Conservation (phyloP, 1,140 invertebrate genomes). For the Halictus rubicundus region DNA sequence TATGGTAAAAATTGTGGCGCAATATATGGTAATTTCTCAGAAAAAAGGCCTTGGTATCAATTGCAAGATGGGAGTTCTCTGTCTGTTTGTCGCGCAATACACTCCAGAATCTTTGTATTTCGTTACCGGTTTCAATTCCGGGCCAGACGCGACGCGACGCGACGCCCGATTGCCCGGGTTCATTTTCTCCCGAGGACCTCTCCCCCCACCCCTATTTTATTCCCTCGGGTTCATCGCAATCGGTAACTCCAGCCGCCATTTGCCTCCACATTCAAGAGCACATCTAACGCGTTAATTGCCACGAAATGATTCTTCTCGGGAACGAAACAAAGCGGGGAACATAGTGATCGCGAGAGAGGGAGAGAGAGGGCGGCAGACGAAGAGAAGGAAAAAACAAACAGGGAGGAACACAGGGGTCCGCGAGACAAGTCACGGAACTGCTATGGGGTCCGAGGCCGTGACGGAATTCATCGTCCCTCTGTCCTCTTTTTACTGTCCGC, state of each 20-base stretch:
- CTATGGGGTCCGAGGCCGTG: constrained; percentile 40
- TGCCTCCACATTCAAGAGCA: constrained; percentile 4
- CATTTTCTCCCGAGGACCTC: too few species aligned
- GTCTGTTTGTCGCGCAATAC: too few species aligned
- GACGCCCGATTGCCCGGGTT: too few species aligned
- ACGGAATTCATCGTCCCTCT: constrained; percentile 56
- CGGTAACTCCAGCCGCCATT: neutral
- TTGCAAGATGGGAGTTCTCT: too few species aligned
- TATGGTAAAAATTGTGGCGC: too few species aligned
- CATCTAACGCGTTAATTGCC: constrained; percentile 49
- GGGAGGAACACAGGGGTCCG: constrained; percentile 2
- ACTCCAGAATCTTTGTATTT: too few species aligned
- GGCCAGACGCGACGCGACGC: too few species aligned
- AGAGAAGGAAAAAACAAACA: neutral
- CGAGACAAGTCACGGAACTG: constrained; percentile 44
- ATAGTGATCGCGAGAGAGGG: neutral
- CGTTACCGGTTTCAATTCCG: too few species aligned
- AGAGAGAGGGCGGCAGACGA: too few species aligned
- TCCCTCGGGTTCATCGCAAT: neutral
- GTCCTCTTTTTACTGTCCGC: constrained; percentile 18
- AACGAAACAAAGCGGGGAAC: neutral
- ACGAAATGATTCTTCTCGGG: constrained; percentile 53
- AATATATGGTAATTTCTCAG: too few species aligned
- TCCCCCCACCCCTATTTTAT: too few species aligned
- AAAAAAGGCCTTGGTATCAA: too few species aligned